Percentiles rank a stretch among this genome's conserved stretches.
Evolutionary conservation across 1,140 invertebrate species (phyloP).

Genomic region (Drosophila gunungcola): DNA sequence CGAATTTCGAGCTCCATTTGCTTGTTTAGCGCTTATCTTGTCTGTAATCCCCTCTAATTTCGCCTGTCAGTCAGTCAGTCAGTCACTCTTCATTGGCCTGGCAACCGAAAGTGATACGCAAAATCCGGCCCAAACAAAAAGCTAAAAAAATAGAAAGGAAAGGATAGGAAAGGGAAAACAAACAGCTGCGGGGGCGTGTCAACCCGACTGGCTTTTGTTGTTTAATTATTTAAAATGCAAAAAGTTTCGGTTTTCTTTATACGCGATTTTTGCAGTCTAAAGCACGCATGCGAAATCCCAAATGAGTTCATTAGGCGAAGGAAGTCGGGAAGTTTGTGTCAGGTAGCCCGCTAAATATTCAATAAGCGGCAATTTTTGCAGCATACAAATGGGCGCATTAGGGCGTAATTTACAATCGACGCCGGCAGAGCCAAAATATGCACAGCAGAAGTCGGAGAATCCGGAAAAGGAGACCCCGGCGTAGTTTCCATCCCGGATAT

Average conservation of each 20-base stretch:
- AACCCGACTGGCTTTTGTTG: conserved; percentile 28
- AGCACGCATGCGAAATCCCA: conserved; percentile 74
- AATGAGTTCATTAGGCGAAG: conserved; percentile 74
- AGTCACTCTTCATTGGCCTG: conserved; percentile 58
- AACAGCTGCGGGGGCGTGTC: conserved; percentile 6
- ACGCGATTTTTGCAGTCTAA: conserved; percentile 31
- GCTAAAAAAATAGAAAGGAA: background rate
- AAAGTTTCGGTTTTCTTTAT: conserved; percentile 44
- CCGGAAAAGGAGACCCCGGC: conserved; percentile 21
- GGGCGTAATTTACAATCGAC: conserved; percentile 80
- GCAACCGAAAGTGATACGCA: conserved; percentile 35
- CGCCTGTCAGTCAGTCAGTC: conserved; percentile 31
- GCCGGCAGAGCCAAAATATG: conserved; percentile 56
- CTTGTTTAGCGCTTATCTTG: conserved; percentile 75
- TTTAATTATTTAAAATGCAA: conserved; percentile 80
- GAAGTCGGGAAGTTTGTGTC: conserved; percentile 11
- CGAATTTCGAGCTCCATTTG: conserved; percentile 62
- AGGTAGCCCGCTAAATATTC: conserved; percentile 74
- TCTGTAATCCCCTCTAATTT: conserved; percentile 50
- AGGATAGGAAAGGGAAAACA: conserved; percentile 7
- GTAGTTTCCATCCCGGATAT: conserved; percentile 53
- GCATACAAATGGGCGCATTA: conserved; percentile 83
- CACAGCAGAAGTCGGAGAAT: conserved; percentile 44
- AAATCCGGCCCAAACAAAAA: conserved; percentile 13
- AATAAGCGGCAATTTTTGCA: conserved; percentile 83